Percentiles rank a stretch among this genome's conserved stretches.
phyloP scores from a whole-genome alignment of 1,140 invertebrate genomes.

The Brachionus calyciflorus region DNA sequence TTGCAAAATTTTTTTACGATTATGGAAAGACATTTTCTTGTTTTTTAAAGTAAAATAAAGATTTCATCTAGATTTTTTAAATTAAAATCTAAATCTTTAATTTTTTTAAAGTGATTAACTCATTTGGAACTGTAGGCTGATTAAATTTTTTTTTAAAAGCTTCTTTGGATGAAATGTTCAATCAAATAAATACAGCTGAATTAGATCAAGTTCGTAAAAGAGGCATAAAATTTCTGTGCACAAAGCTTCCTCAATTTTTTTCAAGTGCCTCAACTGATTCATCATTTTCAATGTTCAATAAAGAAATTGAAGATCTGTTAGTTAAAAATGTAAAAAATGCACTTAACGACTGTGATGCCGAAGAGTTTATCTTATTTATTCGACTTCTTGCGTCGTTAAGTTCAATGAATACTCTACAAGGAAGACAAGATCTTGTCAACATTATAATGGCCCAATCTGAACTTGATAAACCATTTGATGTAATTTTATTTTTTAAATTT shows the following conservation, averaged over 20 bases:
- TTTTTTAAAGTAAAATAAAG: too few species aligned
- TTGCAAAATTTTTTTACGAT: too few species aligned
- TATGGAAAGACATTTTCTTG: too few species aligned
- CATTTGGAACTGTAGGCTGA: too few species aligned
- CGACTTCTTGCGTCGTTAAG: constrained; percentile 75
- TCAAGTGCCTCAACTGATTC: constrained; percentile 62
- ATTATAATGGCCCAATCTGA: constrained; percentile 79
- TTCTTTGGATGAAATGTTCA: constrained; percentile 70
- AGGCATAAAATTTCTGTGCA: constrained; percentile 80
- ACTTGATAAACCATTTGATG: constrained; percentile 71
- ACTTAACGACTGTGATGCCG: constrained; percentile 73
- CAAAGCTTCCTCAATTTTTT: constrained; percentile 69
- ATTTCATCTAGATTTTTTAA: too few species aligned
- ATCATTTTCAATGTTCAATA: constrained; percentile 72
- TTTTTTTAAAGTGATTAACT: too few species aligned
- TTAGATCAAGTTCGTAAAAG: constrained; percentile 73
- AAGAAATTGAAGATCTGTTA: constrained; percentile 80
- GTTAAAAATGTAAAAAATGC: constrained; percentile 76
- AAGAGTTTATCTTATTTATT: constrained; percentile 86
- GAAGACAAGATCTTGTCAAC: constrained; percentile 80
- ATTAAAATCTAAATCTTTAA: too few species aligned
- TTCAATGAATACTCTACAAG: constrained; percentile 70
- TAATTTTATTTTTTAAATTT: too few species aligned
- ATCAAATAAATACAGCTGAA: constrained; percentile 73
- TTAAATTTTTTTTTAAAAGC: constrained; percentile 16